Conservation (phyloP, 2,113 vertebrate species). For the Tamias sibiricus region DNA sequence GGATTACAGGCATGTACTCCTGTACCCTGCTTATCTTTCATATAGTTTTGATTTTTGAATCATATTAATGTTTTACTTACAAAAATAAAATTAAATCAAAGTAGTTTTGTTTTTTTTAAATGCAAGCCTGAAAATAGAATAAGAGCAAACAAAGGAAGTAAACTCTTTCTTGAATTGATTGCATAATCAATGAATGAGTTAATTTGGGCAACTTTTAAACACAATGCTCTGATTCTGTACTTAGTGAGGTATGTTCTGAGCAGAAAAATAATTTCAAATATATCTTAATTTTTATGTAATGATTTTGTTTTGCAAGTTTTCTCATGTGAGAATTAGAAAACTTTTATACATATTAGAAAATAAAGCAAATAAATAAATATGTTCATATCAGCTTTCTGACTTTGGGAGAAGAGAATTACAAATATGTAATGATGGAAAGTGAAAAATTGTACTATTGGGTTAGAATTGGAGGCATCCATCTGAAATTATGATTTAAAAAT, state of each 20-base stretch:
- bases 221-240: neutral
- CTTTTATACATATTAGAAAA: neutral
- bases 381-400: neutral
- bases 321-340: neutral
- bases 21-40: neutral
- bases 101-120: neutral
- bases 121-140: neutral
- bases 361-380: neutral
- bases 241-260: neutral
- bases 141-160: conserved; percentile 44
- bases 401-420: neutral
- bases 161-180: neutral
- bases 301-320: neutral
- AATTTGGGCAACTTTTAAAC: neutral
- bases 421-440: neutral
- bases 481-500: neutral
- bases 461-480: neutral
- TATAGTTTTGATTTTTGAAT: neutral
- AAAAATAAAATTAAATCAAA: neutral
- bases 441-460: neutral
- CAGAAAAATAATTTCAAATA: neutral
- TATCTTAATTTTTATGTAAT: neutral
- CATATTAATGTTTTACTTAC: neutral
- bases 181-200: neutral
- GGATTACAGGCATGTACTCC: no score